Evolutionary conservation across 1,140 invertebrate genomes (phyloP), one percentile per base, ranked within the genome.

Genomic region (Dinothrombium tinctorium): DNA sequence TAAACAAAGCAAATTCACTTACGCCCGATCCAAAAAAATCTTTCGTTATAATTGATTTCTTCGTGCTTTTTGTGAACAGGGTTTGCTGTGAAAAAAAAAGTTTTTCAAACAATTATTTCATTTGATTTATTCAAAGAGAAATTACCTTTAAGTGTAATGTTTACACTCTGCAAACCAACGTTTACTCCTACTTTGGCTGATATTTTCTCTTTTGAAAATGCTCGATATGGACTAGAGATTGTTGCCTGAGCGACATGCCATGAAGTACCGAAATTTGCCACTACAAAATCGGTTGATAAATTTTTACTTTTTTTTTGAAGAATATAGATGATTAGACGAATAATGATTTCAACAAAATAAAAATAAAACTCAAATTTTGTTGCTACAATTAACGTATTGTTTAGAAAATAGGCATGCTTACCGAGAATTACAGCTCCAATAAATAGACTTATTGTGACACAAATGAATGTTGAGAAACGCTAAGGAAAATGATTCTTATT

Each of bases 21-120:
- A 2, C 82, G 70, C 35, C 71, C 73, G 37, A 71, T 61, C 84
- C 86, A 95, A 44, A 70, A 69, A 56, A 95, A 95, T 49, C 84
- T 69, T 59, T 96, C 90, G 53, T 96, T 96, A 63, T 84, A 96
- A 54, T 92, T 80, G 33, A 95, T 79, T 42, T 87, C 82, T 47
- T 67, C 68, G 28, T 63, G 8, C 4, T 22, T 32, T 31, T 74
- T 75, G 41, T 65, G 68, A 47, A 64, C 71, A 1, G 73, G 68
- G 42, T 69, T 51, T 23, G 73, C 76, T 80, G 59, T 43, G 63
- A 42, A 39, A 11, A 47, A 25, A 36, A 46, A 32, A 28, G 7
- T 28, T 8, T 8, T 8, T 28, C 26, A 28, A n/a, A 28, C n/a
- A 28, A 28, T 8, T 28, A 8, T 28, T 28, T 28, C 26, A 8